Conservation (phyloP, 2,888 invertebrate species). For the Eudasyphora cyanicolor region DNA sequence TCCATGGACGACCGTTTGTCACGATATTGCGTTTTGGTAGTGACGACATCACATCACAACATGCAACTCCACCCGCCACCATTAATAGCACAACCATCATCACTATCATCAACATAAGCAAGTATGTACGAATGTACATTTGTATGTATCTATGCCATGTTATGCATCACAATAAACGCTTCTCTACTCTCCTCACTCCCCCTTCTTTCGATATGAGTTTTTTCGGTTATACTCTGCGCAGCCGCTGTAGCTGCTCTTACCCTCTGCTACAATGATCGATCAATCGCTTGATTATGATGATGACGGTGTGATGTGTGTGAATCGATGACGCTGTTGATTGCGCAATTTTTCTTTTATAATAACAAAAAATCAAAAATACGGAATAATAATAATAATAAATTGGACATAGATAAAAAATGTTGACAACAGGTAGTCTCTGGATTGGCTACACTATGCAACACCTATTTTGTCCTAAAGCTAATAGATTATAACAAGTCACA, state of each 20-base stretch:
- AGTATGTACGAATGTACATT: too few species aligned
- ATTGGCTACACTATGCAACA: too few species aligned
- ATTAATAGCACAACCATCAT: too few species aligned
- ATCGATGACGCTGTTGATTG: conserved; percentile 33
- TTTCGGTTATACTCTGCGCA: too few species aligned
- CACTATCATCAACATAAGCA: background rate
- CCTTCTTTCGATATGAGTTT: too few species aligned
- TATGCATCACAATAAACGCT: background rate
- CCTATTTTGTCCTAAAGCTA: too few species aligned
- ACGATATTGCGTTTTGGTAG: background rate
- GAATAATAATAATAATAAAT: background rate
- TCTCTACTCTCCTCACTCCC: too few species aligned
- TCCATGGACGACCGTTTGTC: too few species aligned
- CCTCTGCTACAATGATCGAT: conserved; percentile 28
- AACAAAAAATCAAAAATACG: conserved; percentile 6
- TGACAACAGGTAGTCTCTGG: too few species aligned
- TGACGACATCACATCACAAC: background rate
- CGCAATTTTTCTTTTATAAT: conserved; percentile 23
- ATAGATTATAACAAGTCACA: too few species aligned
- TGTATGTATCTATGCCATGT: too few species aligned
- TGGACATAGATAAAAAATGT: background rate
- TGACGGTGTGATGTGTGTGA: conserved; percentile 29
- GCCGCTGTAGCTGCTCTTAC: background rate
- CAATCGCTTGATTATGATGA: conserved; percentile 11
- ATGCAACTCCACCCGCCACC: background rate